Evolutionary conservation across 2,888 invertebrate genomes (phyloP), one percentile per base, ranked within the genome.

Genomic region (Cerceris ruficornis): DNA sequence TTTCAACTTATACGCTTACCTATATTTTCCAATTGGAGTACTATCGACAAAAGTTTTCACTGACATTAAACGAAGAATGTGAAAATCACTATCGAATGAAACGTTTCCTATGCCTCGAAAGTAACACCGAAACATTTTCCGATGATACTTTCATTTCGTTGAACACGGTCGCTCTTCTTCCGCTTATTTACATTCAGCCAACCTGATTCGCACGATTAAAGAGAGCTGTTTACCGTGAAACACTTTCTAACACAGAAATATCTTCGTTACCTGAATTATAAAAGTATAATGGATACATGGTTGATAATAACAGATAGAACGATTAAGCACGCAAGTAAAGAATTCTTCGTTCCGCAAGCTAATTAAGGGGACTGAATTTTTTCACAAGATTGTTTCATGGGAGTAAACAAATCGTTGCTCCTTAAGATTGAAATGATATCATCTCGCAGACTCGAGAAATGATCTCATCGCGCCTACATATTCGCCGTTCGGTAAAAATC

Each of bases 401-500:
- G 65, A 41, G 62, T 69, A 84, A 83, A 83, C 83, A 84, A 77
- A 75, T 54, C 62, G 68, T 62, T 77, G 59, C 71, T 11, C 50
- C 68, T 50, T 59, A 54, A 75, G 73, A 69, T 76, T 42, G 64
- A 60, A 76, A 43, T 85, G 85, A 85, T 85, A 81, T 85, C 85
- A 85, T 78, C 85, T 60, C 66, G 55, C 69, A 74, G 75, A 58
- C 77, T 75, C 79, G 85, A 58, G 70, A 54, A 69, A 54, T 85
- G 85, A 85, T 67, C 79, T 85, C 85, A 85, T 83, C 85, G 60
- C 76, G 61, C 52, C 77, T 79, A 77, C 84, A 61, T 76, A 61
- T 60, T 62, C 52, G 72, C 80, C 64, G 77, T 75, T 75, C 75
- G 62, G 77, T 60, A 70, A 66, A 70, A 65, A 80, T 75, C 67